phyloP scores from a whole-genome alignment of 1,140 invertebrate species.

The Macrocentrus cingulum region DNA sequence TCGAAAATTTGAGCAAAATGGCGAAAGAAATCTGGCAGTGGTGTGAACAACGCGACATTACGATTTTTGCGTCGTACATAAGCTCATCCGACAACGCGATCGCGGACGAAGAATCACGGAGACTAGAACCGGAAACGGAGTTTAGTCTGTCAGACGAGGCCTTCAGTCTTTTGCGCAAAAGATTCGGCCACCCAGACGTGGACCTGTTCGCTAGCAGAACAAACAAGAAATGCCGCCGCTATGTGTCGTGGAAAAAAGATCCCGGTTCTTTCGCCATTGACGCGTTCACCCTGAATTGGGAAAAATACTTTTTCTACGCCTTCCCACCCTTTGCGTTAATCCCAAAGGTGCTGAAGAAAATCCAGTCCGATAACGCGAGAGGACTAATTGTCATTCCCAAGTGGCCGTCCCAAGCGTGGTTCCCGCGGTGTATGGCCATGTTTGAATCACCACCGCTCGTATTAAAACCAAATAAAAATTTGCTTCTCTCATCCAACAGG shows the following conservation, averaged over 20 bases:
- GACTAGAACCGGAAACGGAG: background rate
- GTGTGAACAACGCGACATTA: conserved; percentile 20
- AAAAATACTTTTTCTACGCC: background rate
- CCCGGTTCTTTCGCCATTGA: background rate
- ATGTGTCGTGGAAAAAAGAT: background rate
- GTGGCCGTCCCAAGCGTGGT: too few species aligned
- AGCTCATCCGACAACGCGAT: too few species aligned
- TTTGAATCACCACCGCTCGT: conserved; percentile 16
- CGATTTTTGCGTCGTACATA: conserved; percentile 27
- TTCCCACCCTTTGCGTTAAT: background rate
- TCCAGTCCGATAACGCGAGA: conserved; percentile 6
- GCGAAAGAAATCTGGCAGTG: conserved; percentile 21
- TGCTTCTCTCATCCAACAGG: conserved; percentile 24
- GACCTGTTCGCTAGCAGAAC: background rate
- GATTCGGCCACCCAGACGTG: background rate
- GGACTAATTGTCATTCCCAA: conserved; percentile 24
- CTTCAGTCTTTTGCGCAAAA: background rate
- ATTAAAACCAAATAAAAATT: conserved; percentile 3
- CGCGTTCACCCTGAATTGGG: background rate
- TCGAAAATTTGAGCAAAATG: conserved; percentile 10
- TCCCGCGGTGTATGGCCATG: too few species aligned
- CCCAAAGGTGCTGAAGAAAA: conserved; percentile 17
- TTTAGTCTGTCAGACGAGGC: background rate
- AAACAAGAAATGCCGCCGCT: background rate
- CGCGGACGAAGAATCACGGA: background rate